phyloP scores from a whole-genome alignment of 2,888 invertebrate genomes.

The Cepaea hortensis region DNA sequence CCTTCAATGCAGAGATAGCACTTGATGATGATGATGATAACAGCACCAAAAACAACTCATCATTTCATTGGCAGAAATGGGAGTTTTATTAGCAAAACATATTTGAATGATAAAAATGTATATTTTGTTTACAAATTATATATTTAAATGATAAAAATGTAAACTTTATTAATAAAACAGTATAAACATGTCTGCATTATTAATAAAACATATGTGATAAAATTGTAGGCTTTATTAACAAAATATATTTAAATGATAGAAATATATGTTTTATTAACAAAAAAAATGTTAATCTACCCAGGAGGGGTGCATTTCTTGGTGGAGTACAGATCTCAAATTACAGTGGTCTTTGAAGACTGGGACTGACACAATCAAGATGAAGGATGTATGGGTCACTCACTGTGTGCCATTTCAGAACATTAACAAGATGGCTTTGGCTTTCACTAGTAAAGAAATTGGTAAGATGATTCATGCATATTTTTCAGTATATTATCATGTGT shows the following conservation, averaged over 20 bases:
- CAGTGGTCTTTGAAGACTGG: conserved; percentile 71
- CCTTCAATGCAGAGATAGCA: too few relatives aligned
- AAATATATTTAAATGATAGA: not conserved
- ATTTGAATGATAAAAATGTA: not conserved
- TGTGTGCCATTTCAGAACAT: conserved; percentile 74
- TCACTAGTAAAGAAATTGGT: conserved; percentile 77
- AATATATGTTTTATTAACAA: not conserved
- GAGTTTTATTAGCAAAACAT: not conserved
- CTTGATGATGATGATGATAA: too few relatives aligned
- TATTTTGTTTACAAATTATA: not conserved
- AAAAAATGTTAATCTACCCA: conserved; percentile 48
- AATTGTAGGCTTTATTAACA: not conserved
- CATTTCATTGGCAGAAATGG: not conserved
- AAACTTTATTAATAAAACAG: too few relatives aligned
- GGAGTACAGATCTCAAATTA: conserved; percentile 72
- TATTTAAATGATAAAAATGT: not conserved
- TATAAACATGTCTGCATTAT: not conserved
- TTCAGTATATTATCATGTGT: not conserved
- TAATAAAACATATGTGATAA: not conserved
- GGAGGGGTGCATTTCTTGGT: conserved; percentile 75
- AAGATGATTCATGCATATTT: conserved; percentile 38
- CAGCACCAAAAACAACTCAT: too few relatives aligned
- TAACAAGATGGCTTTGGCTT: conserved; percentile 75
- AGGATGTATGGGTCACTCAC: conserved; percentile 76
- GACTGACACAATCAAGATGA: conserved; percentile 74